Base-by-base conservation (phyloP, 2,797 vertebrate species). In the Hipposideros larvatus region DNA sequence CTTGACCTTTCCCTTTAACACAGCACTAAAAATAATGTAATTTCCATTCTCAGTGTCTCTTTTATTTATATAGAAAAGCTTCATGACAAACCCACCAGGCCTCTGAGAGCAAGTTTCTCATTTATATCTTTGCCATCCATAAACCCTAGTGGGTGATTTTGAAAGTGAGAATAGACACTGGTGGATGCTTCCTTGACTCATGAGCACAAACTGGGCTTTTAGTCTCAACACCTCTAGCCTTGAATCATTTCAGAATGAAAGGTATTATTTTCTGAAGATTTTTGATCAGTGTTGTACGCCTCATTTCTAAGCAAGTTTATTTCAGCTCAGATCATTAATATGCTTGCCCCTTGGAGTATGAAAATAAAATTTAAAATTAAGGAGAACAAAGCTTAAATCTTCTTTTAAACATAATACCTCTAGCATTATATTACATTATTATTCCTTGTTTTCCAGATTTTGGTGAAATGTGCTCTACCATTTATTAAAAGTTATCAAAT, bases 1-100 rank as follows among this genome's bases (percentile, higher is more conserved):
- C 97, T 97, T 97, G 97, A 97, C 96, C 97, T 98, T 97, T 97
- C 92, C 96, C 95, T 98, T 97, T 97, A 97, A 97, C 97, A 97
- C 91, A 75, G 96, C 91, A 97, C 97, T 98, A 97, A 97, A 97
- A 97, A 96, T 97, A 97, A 97, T 97, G 97, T 96, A 96, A 97
- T 97, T 97, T 98, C 97, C 97, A 97, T 98, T 97, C 97, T 97
- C 8, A 0, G 95, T 97, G 96, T 98, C 97, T 96, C 91, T 96
- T 97, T 98, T 97, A 97, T 98, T 98, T 97, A 97, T 97, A 97
- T 87, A 95, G 94, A 94, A 97, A 97, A 90, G 86, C 97, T 97
- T 96, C 89, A 65, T 90, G 94, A 97, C 96, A 97, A 97, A 97
- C 94, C 84, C 85, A 92, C 70, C 91, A 97, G 92, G 88, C 91